These are phyloP conservation scores for Lutjanus argentimaculatus DNA, from an alignment of 2,797 vertebrate species.

Conservation along the genomic window DNA sequence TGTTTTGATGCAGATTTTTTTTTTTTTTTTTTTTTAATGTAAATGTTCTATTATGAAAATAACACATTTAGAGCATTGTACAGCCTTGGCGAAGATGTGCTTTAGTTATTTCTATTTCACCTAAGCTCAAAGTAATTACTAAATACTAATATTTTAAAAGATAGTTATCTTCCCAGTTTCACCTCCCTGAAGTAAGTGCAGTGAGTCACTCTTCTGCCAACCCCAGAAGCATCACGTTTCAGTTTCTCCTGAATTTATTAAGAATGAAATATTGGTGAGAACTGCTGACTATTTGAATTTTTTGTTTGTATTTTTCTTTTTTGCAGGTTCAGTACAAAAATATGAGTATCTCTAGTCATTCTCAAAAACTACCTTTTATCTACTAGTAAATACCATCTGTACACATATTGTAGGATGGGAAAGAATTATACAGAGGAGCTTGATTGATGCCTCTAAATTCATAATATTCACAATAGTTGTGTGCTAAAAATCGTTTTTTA, in stretches of 20 bases:
- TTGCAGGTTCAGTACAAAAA: constrained; percentile 39
- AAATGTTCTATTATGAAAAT: not conserved
- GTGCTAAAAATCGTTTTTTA: constrained; percentile 7
- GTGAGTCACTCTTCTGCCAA: constrained; percentile 15
- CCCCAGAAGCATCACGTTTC: not conserved
- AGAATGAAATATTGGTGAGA: not conserved
- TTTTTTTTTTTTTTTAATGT: not conserved
- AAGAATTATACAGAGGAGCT: constrained; percentile 31
- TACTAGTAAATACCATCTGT: constrained; percentile 11
- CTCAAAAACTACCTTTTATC: constrained; percentile 7
- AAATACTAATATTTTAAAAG: constrained; percentile 4
- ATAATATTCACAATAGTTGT: constrained; percentile 23
- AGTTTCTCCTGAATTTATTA: not conserved
- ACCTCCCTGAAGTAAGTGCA: constrained; percentile 5
- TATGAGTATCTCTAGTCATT: constrained; percentile 19
- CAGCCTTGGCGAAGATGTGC: not conserved
- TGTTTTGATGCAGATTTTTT: not conserved
- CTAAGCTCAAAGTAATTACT: not conserved
- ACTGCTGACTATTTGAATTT: not conserved
- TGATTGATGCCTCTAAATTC: constrained; percentile 30
- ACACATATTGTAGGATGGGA: constrained; percentile 9
- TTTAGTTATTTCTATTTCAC: not conserved
- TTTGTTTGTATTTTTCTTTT: constrained; percentile 7
- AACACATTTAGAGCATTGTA: not conserved
- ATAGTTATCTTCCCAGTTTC: constrained; percentile 17